Percentiles rank a stretch among this genome's conserved stretches.
Conservation (phyloP, 2,797 vertebrate species). For the Sphenopsis melanotis region DNA sequence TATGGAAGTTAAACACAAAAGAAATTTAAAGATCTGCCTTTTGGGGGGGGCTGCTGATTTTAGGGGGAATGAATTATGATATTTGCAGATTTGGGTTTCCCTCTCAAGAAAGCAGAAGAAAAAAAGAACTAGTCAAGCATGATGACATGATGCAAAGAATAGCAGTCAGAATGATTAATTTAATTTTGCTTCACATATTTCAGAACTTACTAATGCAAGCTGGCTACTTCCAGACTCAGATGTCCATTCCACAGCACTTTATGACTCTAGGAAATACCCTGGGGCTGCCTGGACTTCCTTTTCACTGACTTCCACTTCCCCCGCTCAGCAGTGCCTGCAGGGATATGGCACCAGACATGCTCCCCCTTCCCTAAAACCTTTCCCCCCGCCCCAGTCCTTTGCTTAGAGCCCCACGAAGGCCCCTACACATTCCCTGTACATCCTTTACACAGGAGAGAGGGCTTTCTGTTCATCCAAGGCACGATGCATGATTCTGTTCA, state of each 20-base stretch:
- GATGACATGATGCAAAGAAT: background rate
- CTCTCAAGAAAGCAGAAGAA: background rate
- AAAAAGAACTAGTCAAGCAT: background rate
- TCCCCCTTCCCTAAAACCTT: background rate
- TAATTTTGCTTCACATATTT: background rate
- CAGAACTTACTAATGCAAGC: background rate
- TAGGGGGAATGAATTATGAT: background rate
- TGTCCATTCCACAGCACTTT: background rate
- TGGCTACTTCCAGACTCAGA: background rate
- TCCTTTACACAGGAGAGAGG: background rate
- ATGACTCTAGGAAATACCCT: background rate
- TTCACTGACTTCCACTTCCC: background rate
- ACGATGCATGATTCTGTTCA: background rate
- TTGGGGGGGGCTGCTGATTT: background rate
- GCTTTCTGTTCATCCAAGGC: background rate
- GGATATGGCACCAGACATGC: background rate
- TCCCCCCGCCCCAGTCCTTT: background rate
- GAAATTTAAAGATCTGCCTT: background rate
- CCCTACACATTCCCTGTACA: fast-evolving
- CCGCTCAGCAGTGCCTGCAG: background rate
- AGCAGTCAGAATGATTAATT: background rate
- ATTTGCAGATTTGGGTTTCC: background rate
- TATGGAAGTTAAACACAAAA: background rate
- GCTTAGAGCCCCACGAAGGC: background rate
- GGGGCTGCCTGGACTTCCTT: background rate